Evolutionary conservation across 2,888 invertebrate genomes (phyloP), one percentile per base, ranked within the genome.

Genomic region (Diadegma fenestrale): DNA sequence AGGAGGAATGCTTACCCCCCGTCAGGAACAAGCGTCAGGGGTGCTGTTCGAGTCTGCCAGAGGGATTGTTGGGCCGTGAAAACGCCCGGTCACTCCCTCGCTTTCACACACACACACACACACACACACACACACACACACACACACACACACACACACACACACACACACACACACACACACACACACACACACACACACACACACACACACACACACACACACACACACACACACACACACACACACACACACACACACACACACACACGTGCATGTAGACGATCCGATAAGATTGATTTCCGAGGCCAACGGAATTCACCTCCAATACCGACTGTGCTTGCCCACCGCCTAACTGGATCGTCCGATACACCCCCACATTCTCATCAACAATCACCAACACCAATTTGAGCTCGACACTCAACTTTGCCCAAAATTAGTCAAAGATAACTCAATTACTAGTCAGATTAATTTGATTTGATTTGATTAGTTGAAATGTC

Each of bases 221-320:
- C 22, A 26, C 33, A 48, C 19, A 7, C 41, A 14, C 1, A 43
- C n/a, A 48, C 19, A 33, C 43, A 48, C 58, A 41, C 12, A 58
- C 14, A n/a, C 22, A 41, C 37, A 26, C 37, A 5, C 19, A 19
- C n/a, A 45, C 14, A 30, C 22, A 26, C 33, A 48, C 19, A 7
- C 41, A 14, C 1, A 43, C n/a, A 48, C 19, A 33, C 43, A 48
- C 58, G 26, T 19, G 45, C 14, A 19, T 45, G 45, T 33, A 22
- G 14, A 63, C 64, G 54, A 76, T 85, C 78, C 79, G 85, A 85
- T 82, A 71, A 82, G 79, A 85, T 82, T 85, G 82, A 85, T 85
- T 85, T 82, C 81, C 82, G 82, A 85, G 82, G 82, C 82, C 82
- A 82, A 82, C 76, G 79, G 69, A 85, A 85, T 81, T 61, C 71